Base-by-base conservation (phyloP, 2,888 invertebrate species). In the Dysmachus trigonus region DNA sequence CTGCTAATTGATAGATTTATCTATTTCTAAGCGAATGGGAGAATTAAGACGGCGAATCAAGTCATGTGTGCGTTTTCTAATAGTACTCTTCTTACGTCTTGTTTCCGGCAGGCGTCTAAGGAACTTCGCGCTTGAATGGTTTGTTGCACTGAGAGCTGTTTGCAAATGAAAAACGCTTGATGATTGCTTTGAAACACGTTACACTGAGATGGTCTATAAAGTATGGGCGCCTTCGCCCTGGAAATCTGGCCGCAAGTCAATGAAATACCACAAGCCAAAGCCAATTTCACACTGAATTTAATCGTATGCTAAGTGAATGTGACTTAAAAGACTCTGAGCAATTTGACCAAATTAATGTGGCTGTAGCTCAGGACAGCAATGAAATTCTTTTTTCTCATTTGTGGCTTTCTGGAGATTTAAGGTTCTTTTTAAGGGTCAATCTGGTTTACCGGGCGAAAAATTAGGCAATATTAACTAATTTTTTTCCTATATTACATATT, bases 11-110 rank as follows among this genome's bases (percentile, higher is more conserved):
- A 82, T 82, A 62, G 62, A 82, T 82, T 82, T 62, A 51, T 82
- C 81, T 82, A 62, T 82, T 82, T 82, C 81, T 47, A n/a, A 62
- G 81, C 53, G 62, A 82, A 82, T 82, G 18, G 62, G 62, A 81
- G 53, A 82, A 82, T 82, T 30, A 82, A 53, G 53, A 82, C 81
- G 51, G 81, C 62, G n/a, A 62, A 53, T 62, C 81, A 82, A 82
- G 81, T 62, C 62, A 82, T 62, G 62, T 82, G 62, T 62, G 62
- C 81, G 41, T 47, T 53, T 53, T 79, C 22, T 77, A 41, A 27
- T 77, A 27, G 77, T 13, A 10, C 27, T 27, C 41, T 38, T 38
- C 33, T 35, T 41, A 2, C 41, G 77, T 77, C 41, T 77, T 77
- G 35, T 27, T 27, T 35, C 38, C 35, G 41, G 27, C 33, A 31